phyloP scores from a whole-genome alignment of 2,888 invertebrate genomes.

The Autographa gamma region DNA sequence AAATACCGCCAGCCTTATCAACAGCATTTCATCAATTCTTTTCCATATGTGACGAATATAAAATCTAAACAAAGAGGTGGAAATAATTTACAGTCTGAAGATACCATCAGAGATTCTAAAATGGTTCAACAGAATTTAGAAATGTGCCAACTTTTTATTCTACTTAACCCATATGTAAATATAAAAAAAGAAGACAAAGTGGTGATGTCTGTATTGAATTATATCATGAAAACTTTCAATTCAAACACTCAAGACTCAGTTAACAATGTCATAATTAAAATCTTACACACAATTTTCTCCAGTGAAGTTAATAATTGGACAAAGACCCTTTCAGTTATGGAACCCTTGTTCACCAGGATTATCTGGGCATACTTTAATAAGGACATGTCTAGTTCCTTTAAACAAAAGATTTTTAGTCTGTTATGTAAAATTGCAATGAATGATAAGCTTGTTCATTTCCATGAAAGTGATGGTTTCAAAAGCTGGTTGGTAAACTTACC shows the following conservation, averaged over 20 bases:
- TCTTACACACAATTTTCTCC: conserved; percentile 77
- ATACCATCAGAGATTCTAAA: conserved; percentile 78
- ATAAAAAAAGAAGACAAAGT: conserved; percentile 76
- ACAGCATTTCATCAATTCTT: conserved; percentile 87
- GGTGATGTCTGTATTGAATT: conserved; percentile 80
- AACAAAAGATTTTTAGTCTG: conserved; percentile 79
- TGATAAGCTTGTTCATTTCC: conserved; percentile 78
- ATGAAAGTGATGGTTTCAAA: conserved; percentile 78
- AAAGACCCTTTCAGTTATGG: conserved; percentile 72
- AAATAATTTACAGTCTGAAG: conserved; percentile 64
- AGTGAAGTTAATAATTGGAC: conserved; percentile 79
- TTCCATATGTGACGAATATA: conserved; percentile 88
- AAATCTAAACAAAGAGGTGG: conserved; percentile 71
- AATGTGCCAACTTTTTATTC: conserved; percentile 84
- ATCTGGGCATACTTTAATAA: conserved; percentile 78
- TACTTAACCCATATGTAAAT: conserved; percentile 80
- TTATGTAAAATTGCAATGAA: conserved; percentile 83
- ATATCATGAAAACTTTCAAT: conserved; percentile 85
- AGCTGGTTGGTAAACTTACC: conserved; percentile 88
- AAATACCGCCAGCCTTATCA: conserved; percentile 87
- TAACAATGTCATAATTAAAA: conserved; percentile 72
- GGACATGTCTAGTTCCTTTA: conserved; percentile 67
- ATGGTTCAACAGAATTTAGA: conserved; percentile 77
- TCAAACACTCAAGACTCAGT: conserved; percentile 68
- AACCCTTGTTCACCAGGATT: conserved; percentile 78